These are phyloP conservation scores for Montifringilla adamsi DNA, from an alignment of 2,113 vertebrate genomes.

Conservation along the genomic window DNA sequence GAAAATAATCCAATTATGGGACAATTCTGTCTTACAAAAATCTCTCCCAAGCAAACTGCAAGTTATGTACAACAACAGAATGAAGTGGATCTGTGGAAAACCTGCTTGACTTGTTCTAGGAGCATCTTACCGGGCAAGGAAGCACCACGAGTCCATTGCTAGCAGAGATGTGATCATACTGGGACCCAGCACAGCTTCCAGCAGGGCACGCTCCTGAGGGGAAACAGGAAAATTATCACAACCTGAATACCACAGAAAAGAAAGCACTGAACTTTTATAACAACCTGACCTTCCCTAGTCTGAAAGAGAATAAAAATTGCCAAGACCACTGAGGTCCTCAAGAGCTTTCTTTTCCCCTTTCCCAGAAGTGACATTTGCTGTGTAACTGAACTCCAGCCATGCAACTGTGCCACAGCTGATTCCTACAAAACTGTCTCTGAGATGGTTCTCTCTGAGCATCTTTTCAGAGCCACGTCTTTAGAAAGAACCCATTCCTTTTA, in stretches of 20 bases:
- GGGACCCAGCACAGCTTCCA: slow-evolving; percentile 80
- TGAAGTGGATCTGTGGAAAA: not conserved
- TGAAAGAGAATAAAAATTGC: not conserved
- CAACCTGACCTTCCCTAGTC: too few species aligned
- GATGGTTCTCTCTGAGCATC: not conserved
- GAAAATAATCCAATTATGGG: not conserved
- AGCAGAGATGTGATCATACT: slow-evolving; percentile 83
- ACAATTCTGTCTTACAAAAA: not conserved
- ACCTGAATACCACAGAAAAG: not conserved
- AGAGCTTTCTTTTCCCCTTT: not conserved
- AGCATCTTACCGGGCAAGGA: slow-evolving; percentile 84
- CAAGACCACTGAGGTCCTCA: not conserved
- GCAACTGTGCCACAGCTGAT: not conserved
- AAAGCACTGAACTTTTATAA: not conserved
- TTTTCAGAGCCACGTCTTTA: not conserved
- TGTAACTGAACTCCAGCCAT: not conserved
- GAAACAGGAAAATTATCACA: not conserved
- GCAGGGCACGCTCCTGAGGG: slow-evolving; percentile 81
- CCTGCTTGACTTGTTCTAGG: not conserved
- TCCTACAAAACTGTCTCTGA: not conserved
- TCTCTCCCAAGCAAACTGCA: not conserved
- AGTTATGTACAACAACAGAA: not conserved
- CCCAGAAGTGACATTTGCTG: not conserved
- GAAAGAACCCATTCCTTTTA: not conserved
- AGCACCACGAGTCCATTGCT: slow-evolving; percentile 91